Base-by-base conservation (phyloP, 2,888 invertebrate genomes). In the Tetropium fuscum region DNA sequence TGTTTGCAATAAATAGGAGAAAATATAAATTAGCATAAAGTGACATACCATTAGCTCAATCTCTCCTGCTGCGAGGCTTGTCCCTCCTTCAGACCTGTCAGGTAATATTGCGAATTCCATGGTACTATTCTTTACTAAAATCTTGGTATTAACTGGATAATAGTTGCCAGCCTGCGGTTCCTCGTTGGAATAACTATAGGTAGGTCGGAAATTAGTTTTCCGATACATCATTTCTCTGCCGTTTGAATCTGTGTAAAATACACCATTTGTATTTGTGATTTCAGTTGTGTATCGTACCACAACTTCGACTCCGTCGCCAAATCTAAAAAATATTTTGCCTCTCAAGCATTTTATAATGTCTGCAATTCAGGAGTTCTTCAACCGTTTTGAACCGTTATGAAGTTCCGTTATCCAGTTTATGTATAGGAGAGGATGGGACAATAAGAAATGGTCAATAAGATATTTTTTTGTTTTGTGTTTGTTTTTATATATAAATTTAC, bases 111-210 rank as follows among this genome's bases (percentile, higher is more conserved):
- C 86, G 45, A 73, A 60, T 38, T 82, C 83, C 10, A 76, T 70
- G 62, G 84, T 83, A 1, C 63, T 40, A 0, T 86, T 84, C 13
- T 80, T 80, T 10, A 88, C 78, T 48, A 83, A 83, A 7, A 90
- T 87, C 25, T 87, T 83, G 1, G 88, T 87, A 10, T 88, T 88
- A 8, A 93, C 85, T 0, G 93, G 93, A 73, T 88, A 92, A 78
- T 91, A 93, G 78, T 94, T 93, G 0, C 87, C 85, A 1, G 90
- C 78, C 0, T 88, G 80, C 0, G 86, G 83, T 70, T 90, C 89
- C 30, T 82, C 76, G 8, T 74, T 59, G 0, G 54, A 68, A 38
- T 84, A 80, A 64, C 82, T 74, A 87, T 89, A 89, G 0, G 87
- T 84, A 1, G 85, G 83, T 36, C 89, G 83, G 49, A 82, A 83